phyloP scores from a whole-genome alignment of 2,797 vertebrate species.

The Rhynchotus rufescens region DNA sequence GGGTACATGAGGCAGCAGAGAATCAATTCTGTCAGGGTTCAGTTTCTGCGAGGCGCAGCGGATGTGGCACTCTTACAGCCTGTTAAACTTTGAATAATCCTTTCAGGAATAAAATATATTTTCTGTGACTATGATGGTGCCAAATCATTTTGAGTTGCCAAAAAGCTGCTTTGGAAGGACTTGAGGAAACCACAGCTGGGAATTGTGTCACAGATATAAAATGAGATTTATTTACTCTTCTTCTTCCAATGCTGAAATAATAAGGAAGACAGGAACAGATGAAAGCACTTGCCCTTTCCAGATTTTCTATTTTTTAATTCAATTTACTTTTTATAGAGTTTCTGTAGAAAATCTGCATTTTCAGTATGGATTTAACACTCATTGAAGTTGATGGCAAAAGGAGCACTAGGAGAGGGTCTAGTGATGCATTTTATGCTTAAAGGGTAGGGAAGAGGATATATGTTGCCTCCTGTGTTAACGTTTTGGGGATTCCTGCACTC shows the following conservation, averaged over 20 bases:
- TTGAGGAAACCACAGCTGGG: conserved; percentile 71
- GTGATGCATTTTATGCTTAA: not conserved
- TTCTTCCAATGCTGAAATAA: conserved; percentile 54
- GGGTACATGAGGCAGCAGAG: not conserved
- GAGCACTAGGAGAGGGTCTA: not conserved
- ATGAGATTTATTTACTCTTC: conserved; percentile 69
- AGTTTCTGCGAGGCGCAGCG: not conserved
- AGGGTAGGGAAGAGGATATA: not conserved
- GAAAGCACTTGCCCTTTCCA: conserved; percentile 41
- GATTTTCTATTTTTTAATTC: not conserved
- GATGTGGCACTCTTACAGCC: conserved; percentile 30
- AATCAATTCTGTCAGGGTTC: not conserved
- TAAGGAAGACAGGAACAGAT: conserved; percentile 54
- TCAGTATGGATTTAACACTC: not conserved
- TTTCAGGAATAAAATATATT: conserved; percentile 69
- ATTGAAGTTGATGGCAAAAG: not conserved
- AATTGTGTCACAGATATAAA: conserved; percentile 72
- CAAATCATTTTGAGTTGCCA: conserved; percentile 67
- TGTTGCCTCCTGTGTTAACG: not conserved
- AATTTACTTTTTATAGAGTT: conserved; percentile 41
- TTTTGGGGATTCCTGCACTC: not conserved
- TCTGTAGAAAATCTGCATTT: conserved; percentile 41
- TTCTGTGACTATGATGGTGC: conserved; percentile 63
- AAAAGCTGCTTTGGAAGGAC: conserved; percentile 63
- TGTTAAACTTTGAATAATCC: conserved; percentile 69